phyloP scores from a whole-genome alignment of 1,140 invertebrate genomes.

The Drosophila tristis region DNA sequence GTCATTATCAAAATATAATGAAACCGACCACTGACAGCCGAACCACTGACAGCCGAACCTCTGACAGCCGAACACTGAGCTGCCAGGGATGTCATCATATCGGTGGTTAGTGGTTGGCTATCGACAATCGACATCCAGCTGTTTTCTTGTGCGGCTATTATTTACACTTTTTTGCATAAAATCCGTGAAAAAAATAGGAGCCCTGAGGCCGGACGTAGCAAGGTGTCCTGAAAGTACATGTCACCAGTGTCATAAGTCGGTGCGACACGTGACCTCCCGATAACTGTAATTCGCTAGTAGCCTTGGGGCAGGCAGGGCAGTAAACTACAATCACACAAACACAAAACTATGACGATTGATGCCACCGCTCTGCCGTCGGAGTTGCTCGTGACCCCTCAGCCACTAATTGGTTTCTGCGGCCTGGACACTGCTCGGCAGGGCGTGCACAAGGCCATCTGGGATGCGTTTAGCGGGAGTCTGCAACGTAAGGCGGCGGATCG shows the following conservation, averaged over 20 bases:
- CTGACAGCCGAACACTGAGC: too few relatives aligned
- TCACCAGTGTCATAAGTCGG: constrained; percentile 8
- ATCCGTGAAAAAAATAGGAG: constrained; percentile 6
- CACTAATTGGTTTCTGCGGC: constrained; percentile 93
- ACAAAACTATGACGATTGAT: constrained; percentile 82
- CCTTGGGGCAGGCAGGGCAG: too few relatives aligned
- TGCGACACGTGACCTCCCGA: constrained; percentile 6
- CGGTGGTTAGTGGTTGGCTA: too few relatives aligned
- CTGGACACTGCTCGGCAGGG: constrained; percentile 93
- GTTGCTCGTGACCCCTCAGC: constrained; percentile 91
- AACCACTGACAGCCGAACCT: too few relatives aligned
- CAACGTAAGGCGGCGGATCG: constrained; percentile 80
- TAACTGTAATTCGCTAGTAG: background rate
- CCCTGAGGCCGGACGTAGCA: constrained; percentile 6
- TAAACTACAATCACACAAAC: constrained; percentile 14
- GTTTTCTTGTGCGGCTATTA: constrained; percentile 57
- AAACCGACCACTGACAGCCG: too few relatives aligned
- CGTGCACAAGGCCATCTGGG: constrained; percentile 95
- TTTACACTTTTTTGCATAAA: constrained; percentile 44
- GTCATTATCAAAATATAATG: too few relatives aligned
- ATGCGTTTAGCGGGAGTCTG: constrained; percentile 92
- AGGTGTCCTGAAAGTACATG: too few relatives aligned
- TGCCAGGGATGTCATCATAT: too few relatives aligned
- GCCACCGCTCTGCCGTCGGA: constrained; percentile 90
- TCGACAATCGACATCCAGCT: constrained; percentile 8